Percentiles rank a stretch among this genome's conserved stretches.
phyloP scores from a whole-genome alignment of 2,888 invertebrate genomes.

The Leptopilina myrica region DNA sequence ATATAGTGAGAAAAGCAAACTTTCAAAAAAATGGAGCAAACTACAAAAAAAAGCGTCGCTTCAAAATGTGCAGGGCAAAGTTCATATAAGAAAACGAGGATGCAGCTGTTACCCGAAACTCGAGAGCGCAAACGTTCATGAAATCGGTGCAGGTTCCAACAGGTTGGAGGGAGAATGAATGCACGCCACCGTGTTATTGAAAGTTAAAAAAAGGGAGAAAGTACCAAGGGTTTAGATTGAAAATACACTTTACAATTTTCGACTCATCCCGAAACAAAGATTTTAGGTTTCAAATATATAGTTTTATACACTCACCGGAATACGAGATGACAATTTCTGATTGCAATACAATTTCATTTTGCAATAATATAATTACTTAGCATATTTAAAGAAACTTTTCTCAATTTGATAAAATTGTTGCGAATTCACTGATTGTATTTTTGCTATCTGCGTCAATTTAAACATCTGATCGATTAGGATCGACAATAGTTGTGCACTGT shows the following conservation, averaged over 20 bases:
- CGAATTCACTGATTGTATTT: too few relatives aligned
- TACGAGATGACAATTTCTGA: too few relatives aligned
- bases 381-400: too few relatives aligned
- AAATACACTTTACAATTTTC: slow-evolving; percentile 27
- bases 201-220: slow-evolving; percentile 25
- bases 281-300: too few relatives aligned
- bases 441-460: too few relatives aligned
- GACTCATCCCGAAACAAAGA: background rate
- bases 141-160: slow-evolving; percentile 66
- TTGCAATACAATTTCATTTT: too few relatives aligned
- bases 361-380: too few relatives aligned
- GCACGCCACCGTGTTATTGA: slow-evolving; percentile 39
- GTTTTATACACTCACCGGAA: too few relatives aligned
- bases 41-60: slow-evolving; percentile 48
- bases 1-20: background rate
- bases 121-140: slow-evolving; percentile 41
- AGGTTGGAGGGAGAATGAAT: slow-evolving; percentile 63
- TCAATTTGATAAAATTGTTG: too few relatives aligned
- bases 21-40: background rate
- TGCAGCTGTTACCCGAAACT: slow-evolving; percentile 54
- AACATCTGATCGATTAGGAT: too few relatives aligned
- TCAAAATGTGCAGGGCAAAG: slow-evolving; percentile 55
- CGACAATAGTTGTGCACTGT: too few relatives aligned
- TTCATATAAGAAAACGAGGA: slow-evolving; percentile 52
- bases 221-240: slow-evolving; percentile 5